A percentile compares a stretch with the other conserved stretches of the same genome.
Evolutionary conservation across 2,113 vertebrate genomes (phyloP).

Genomic region (Gallinago paraguaiae): DNA sequence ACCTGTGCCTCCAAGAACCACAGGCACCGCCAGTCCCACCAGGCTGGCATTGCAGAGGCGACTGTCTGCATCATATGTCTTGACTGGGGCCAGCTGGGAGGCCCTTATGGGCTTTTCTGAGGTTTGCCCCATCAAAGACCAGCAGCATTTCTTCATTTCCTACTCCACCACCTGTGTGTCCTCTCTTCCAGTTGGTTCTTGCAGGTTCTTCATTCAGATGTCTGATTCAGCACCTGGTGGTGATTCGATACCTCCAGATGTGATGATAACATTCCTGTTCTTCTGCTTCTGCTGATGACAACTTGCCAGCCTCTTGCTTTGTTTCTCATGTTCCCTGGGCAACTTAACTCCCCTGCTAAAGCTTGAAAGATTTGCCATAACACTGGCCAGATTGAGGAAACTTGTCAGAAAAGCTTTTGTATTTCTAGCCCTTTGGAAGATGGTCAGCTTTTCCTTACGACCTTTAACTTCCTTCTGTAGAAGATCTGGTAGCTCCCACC

Average conservation of each 20-base stretch:
- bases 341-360: neutral
- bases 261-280: neutral
- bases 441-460: neutral
- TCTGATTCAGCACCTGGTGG: conserved; percentile 23
- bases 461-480: neutral
- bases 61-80: neutral
- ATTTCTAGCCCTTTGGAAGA: neutral
- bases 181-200: neutral
- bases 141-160: neutral
- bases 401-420: neutral
- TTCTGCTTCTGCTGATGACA: neutral
- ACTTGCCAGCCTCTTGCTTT: neutral
- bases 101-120: neutral
- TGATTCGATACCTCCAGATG: neutral
- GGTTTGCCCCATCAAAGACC: neutral
- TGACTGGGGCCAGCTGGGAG: neutral
- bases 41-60: rapidly evolving
- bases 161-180: neutral
- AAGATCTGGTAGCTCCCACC: neutral
- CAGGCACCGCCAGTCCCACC: neutral
- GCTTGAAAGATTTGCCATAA: neutral
- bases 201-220: neutral
- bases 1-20: neutral
- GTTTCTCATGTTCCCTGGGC: neutral
- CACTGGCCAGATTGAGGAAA: neutral